Percentiles rank a stretch among this genome's conserved stretches.
Conservation (phyloP, 2,888 invertebrate species). For the Lepidonotus clava region DNA sequence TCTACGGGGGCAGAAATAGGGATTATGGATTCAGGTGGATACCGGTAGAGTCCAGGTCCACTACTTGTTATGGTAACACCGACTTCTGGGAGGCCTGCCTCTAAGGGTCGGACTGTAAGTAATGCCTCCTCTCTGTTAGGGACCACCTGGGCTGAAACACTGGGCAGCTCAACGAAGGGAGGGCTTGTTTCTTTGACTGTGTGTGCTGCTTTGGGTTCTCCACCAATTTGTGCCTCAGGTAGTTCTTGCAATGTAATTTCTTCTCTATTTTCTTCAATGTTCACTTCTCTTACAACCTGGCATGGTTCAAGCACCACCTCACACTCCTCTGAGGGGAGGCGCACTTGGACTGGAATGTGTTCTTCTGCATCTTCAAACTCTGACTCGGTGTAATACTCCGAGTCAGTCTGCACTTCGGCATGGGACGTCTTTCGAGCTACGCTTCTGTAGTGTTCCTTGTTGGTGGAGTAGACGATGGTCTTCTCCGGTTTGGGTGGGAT, state of each 20-base stretch:
- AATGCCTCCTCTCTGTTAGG: background rate
- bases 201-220: background rate
- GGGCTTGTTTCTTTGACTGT: background rate
- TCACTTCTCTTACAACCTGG: background rate
- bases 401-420: conserved; percentile 45
- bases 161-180: background rate
- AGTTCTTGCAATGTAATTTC: background rate
- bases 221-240: background rate
- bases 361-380: conserved; percentile 36
- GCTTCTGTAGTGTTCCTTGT: conserved; percentile 36
- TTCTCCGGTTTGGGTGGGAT: conserved; percentile 38
- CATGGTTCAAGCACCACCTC: conserved; percentile 20
- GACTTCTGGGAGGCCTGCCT: no score
- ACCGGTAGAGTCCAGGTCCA: background rate
- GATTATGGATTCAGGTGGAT: background rate
- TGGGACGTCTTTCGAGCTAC: conserved; percentile 11
- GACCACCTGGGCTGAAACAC: background rate
- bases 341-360: conserved; percentile 42
- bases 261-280: background rate
- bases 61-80: background rate
- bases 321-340: conserved; percentile 24
- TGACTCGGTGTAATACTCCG: conserved; percentile 38
- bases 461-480: conserved; percentile 7
- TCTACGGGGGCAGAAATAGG: background rate
- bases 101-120: no score